Percentiles rank a stretch among this genome's conserved stretches.
phyloP scores from a whole-genome alignment of 2,113 vertebrate species.

The Hylia prasina region DNA sequence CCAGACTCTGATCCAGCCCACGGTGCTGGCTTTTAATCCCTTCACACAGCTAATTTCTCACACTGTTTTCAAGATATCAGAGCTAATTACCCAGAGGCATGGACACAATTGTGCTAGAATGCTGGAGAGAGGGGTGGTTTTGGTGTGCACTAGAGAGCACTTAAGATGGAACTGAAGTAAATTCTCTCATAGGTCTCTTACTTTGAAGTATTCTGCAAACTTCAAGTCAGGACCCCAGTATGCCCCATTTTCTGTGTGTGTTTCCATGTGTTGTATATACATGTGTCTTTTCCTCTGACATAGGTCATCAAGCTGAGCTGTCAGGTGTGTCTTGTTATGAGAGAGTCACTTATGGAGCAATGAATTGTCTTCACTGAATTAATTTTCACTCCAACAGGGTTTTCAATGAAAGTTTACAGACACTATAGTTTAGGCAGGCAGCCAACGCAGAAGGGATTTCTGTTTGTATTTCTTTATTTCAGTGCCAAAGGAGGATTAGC shows the following conservation, averaged over 20 bases:
- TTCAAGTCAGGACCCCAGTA: neutral
- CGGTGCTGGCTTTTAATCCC: neutral
- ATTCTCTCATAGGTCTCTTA: neutral
- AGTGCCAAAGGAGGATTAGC: conserved; percentile 25
- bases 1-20: neutral
- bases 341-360: neutral
- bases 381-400: neutral
- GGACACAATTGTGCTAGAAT: neutral
- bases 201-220: neutral
- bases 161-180: neutral
- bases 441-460: conserved; percentile 5
- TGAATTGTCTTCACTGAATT: conserved; percentile 8
- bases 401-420: conserved; percentile 6
- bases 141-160: neutral
- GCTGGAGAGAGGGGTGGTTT: neutral
- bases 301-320: neutral
- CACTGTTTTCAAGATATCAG: neutral
- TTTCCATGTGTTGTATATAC: neutral
- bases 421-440: neutral
- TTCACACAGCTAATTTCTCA: neutral
- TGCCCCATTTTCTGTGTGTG: neutral
- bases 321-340: conserved; percentile 15
- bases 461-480: conserved; percentile 25
- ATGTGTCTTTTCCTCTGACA: neutral
- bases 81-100: neutral